These are phyloP conservation scores for Crambe crambe DNA, from an alignment of 37 sponge, comb jelly and placozoan species.

Conservation along the genomic window DNA sequence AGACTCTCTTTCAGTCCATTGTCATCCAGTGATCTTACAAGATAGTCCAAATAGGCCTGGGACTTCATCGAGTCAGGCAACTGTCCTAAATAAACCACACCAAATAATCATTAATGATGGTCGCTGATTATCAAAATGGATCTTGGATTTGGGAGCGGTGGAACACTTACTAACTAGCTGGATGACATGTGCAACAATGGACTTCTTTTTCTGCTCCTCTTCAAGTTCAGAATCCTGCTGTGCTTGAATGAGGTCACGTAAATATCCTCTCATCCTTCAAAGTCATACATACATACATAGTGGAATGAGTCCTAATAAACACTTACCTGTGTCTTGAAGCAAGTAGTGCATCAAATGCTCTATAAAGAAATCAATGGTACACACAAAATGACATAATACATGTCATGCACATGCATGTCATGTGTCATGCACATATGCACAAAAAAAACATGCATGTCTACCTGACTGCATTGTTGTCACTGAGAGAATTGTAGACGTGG, in stretches of 20 bases:
- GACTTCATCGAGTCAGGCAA: conserved; percentile 47
- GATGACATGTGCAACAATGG: not conserved
- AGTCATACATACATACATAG: not conserved
- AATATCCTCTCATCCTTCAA: conserved; percentile 2
- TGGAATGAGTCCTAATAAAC: not conserved
- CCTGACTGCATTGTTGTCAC: conserved; percentile 66
- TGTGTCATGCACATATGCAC: not conserved
- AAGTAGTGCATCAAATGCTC: conserved; percentile 59
- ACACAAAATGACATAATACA: not conserved
- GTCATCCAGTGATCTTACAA: conserved; percentile 17
- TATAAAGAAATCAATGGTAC: not conserved
- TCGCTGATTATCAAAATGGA: too few species aligned
- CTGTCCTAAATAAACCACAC: not conserved
- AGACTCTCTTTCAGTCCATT: conserved; percentile 9
- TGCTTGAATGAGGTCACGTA: conserved; percentile 9
- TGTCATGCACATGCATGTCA: not conserved
- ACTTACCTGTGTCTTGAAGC: conserved; percentile 37
- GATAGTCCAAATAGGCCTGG: conserved; percentile 23
- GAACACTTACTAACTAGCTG: conserved; percentile 34
- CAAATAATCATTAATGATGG: too few species aligned
- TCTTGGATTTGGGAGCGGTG: not conserved
- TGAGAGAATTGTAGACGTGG: conserved; percentile 46
- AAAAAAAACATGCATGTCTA: not conserved
- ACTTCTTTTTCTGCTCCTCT: conserved; percentile 24
- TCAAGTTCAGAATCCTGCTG: conserved; percentile 10